Percentiles rank a stretch among this genome's conserved stretches.
These are phyloP conservation scores for Phoenicopterus ruber DNA, from an alignment of 2,113 vertebrate genomes.

Conservation along the genomic window DNA sequence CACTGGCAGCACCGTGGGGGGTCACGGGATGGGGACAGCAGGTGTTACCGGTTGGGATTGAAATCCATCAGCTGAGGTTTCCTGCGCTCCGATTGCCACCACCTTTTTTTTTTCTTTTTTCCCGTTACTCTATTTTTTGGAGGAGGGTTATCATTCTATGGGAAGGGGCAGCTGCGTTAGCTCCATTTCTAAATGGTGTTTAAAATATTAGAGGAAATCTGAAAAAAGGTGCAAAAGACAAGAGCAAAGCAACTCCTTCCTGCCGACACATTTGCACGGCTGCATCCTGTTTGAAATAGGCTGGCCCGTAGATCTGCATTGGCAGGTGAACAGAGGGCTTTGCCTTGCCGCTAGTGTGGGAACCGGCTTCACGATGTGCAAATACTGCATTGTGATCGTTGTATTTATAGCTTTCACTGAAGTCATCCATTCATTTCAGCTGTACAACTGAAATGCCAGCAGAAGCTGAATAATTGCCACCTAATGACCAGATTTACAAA, in stretches of 20 bases:
- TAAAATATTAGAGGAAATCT: slow-evolving; percentile 39
- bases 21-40: slow-evolving; percentile 37
- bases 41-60: background rate
- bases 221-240: slow-evolving; percentile 7
- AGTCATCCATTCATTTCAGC: background rate
- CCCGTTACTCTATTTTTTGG: background rate
- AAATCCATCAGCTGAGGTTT: slow-evolving; percentile 16
- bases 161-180: background rate
- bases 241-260: slow-evolving; percentile 20
- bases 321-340: slow-evolving; percentile 35
- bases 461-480: background rate
- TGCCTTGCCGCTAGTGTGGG: background rate
- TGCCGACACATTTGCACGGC: background rate
- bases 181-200: background rate
- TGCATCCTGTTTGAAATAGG: slow-evolving; percentile 19
- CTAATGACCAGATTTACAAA: slow-evolving; percentile 20
- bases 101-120: background rate
- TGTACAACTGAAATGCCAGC: background rate
- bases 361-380: background rate
- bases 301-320: background rate
- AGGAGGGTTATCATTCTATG: background rate
- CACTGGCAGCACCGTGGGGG: background rate
- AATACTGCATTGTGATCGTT: background rate
- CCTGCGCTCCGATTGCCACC: background rate
- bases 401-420: background rate